These are phyloP conservation scores for Otus scops DNA, from an alignment of 2,797 vertebrate species.

Conservation along the genomic window DNA sequence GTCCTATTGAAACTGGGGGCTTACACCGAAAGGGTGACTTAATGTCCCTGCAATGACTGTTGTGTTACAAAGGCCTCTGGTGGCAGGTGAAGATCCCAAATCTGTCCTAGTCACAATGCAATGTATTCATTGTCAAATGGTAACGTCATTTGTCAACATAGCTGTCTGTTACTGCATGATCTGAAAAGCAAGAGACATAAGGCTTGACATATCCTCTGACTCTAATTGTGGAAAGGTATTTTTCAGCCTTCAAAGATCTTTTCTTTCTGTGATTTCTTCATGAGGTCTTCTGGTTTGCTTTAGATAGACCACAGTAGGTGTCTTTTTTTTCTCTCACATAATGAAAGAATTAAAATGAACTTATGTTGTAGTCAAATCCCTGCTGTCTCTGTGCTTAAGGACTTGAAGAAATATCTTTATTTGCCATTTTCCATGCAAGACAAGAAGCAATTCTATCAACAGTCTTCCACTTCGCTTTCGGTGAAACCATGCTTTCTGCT, in stretches of 20 bases:
- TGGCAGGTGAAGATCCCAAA: background rate
- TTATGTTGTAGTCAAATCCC: background rate
- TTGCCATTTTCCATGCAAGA: background rate
- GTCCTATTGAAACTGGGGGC: background rate
- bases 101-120: background rate
- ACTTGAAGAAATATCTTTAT: background rate
- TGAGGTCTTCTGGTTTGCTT: background rate
- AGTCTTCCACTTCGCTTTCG: background rate
- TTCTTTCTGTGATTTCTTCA: background rate
- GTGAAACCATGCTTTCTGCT: background rate
- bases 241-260: background rate
- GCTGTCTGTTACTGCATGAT: background rate
- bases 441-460: background rate
- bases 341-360: background rate
- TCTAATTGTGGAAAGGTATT: background rate
- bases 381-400: background rate
- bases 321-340: background rate
- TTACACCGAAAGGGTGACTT: background rate
- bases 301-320: fast-evolving
- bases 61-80: background rate
- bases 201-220: background rate
- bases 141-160: fast-evolving
- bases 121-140: background rate
- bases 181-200: background rate
- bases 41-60: background rate